Percentiles rank a stretch among this genome's conserved stretches.
Evolutionary conservation across 1,140 invertebrate species (phyloP).

Genomic region (Scylla paramamosain): DNA sequence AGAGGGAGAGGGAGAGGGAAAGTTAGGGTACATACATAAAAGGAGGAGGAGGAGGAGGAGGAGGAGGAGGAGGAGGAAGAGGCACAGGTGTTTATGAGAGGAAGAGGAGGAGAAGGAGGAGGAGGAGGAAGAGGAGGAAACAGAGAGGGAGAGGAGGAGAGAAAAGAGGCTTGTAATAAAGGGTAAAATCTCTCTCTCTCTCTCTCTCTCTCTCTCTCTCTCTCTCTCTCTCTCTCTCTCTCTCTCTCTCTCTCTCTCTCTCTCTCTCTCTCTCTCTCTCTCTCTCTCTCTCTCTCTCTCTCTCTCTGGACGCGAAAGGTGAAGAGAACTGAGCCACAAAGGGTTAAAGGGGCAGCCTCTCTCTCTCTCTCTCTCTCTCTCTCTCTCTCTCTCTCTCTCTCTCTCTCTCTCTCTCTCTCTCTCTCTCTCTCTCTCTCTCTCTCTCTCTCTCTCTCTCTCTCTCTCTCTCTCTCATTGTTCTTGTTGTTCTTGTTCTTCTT

Average conservation of each 20-base stretch:
- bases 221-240: constrained; percentile 5
- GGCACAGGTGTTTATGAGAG: neutral
- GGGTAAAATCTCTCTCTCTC: neutral
- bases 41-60: neutral
- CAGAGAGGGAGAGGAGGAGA: neutral
- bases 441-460: no score
- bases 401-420: neutral
- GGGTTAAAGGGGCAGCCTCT: no score
- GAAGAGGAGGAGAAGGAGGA: constrained; percentile 33
- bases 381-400: neutral
- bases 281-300: no score
- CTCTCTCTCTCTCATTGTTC: neutral
- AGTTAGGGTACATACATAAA: neutral
- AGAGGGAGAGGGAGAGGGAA: neutral
- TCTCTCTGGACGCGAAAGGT: neutral
- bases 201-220: constrained; percentile 51
- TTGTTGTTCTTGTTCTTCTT: constrained; percentile 32
- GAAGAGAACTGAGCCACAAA: no score
- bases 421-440: no score
- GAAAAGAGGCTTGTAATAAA: neutral
- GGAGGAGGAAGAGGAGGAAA: neutral
- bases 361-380: no score
- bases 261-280: neutral
- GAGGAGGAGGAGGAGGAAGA: neutral
- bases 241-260: no score